These are phyloP conservation scores for Coleophora deauratella DNA, from an alignment of 2,888 invertebrate species.

Conservation along the genomic window DNA sequence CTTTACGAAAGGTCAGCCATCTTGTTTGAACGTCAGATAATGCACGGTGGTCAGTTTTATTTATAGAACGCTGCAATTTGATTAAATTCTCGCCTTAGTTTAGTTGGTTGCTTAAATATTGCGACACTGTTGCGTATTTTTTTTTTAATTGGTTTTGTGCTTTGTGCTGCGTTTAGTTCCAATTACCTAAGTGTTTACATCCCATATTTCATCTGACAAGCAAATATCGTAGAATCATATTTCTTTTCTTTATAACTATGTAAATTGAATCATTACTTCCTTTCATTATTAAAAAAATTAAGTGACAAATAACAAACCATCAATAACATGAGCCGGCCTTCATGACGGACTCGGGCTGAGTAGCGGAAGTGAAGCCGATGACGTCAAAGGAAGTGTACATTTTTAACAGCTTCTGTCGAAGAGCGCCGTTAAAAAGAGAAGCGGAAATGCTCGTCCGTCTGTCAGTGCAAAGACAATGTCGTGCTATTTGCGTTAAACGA, in stretches of 20 bases:
- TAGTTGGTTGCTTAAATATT: too few species aligned
- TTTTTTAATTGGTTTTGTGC: too few species aligned
- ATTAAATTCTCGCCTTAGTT: too few species aligned
- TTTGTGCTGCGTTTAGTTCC: too few species aligned
- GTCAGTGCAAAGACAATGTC: conserved; percentile 67
- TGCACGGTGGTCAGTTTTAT: conserved; percentile 8
- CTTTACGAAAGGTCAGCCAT: conserved; percentile 5
- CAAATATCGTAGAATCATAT: too few species aligned
- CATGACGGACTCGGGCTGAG: conserved; percentile 28
- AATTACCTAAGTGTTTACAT: too few species aligned
- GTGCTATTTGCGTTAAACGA: conserved; percentile 70
- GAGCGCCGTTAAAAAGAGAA: conserved; percentile 45
- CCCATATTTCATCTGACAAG: too few species aligned
- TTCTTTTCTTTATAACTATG: too few species aligned
- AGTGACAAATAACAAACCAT: conserved; percentile 6
- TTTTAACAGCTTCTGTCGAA: conserved; percentile 3
- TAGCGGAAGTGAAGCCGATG: conserved; percentile 35
- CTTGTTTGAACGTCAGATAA: background rate
- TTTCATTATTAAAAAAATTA: too few species aligned
- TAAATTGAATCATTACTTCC: too few species aligned
- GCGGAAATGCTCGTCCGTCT: conserved; percentile 64
- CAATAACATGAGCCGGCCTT: conserved; percentile 22
- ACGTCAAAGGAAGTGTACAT: conserved; percentile 45
- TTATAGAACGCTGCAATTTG: conserved; percentile 5
- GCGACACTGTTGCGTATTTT: too few species aligned